Evolutionary conservation across 2,888 invertebrate genomes (phyloP), one percentile per base, ranked within the genome.

Genomic region (Ophion ellenae): DNA sequence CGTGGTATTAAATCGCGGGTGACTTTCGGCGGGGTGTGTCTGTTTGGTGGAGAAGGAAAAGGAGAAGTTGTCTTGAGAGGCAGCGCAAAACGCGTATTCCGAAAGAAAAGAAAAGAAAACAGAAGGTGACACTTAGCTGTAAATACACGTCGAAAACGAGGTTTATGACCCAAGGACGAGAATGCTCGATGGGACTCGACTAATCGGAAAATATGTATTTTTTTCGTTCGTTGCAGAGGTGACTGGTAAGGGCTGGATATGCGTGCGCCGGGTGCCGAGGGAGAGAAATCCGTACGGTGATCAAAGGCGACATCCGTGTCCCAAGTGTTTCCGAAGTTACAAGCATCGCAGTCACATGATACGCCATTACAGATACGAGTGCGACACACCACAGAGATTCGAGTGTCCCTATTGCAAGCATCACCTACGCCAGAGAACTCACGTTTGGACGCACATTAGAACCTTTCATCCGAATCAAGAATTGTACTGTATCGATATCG

Each of bases 311-410:
- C 93, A 94, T 83, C 94, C 94, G 20, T 96, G 96, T 89, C 94
- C 94, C 40, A 95, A 95, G 61, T 96, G 96, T 89, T 94, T 94
- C 88, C 95, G 95, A 90, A 95, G 95, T 88, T 96, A 96, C 92
- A 95, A 96, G 87, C 95, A 96, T 80, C 95, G 96, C 87, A 95
- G 96, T 14, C 96, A 96, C 89, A 94, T 96, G 90, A 95, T 95
- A 87, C 94, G 96, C 1, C 96, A 96, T 90, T 95, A 94, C 92
- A 94, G 90, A 83, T 94, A 93, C 88, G 94, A 94, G 87, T 94
- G 94, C 85, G 94, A 94, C 3, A 91, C 91, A n/a, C 90, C 91
- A 1, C 93, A 93, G 69, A 90, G 93, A 83, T 94, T 94, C 89
- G 91, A 91, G 82, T 94, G 94, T 81, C 92, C 92, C 0, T 92